phyloP scores from a whole-genome alignment of 1,140 invertebrate genomes.

The Drosophila nebulosa region DNA sequence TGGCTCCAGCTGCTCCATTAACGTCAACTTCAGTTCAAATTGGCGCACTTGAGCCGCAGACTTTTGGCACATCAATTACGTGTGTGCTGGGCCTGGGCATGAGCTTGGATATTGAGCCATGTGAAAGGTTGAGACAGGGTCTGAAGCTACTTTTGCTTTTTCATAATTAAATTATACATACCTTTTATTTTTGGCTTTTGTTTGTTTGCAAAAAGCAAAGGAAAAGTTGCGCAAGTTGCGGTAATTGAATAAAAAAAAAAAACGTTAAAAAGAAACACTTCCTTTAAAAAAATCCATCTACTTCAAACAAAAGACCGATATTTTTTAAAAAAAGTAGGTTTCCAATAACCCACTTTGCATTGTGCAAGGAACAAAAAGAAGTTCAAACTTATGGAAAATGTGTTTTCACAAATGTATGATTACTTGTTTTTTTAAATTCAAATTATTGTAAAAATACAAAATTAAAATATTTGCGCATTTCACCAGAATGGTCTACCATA shows the following conservation, averaged over 20 bases:
- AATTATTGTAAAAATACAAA: too few relatives aligned
- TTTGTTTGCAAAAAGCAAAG: not conserved
- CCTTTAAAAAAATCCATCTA: too few relatives aligned
- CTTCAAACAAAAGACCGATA: too few relatives aligned
- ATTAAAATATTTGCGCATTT: too few relatives aligned
- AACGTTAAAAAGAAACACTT: too few relatives aligned
- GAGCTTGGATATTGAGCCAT: constrained; percentile 19
- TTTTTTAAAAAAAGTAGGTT: too few relatives aligned
- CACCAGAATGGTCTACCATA: too few relatives aligned
- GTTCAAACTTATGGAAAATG: too few relatives aligned
- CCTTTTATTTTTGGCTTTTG: not conserved
- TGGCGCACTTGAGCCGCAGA: constrained; percentile 49
- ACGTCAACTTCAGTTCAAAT: constrained; percentile 49
- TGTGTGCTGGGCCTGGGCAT: not conserved
- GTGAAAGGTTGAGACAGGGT: constrained; percentile 60
- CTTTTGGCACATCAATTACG: constrained; percentile 43
- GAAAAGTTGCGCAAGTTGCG: not conserved
- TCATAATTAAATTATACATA: constrained; percentile 16
- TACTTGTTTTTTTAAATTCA: too few relatives aligned
- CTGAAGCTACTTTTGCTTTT: constrained; percentile 9
- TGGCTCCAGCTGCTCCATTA: constrained; percentile 59
- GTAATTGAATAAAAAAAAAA: not conserved
- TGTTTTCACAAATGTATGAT: too few relatives aligned
- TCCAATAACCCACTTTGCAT: too few relatives aligned
- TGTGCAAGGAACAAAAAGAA: too few relatives aligned